phyloP scores from a whole-genome alignment of 2,888 invertebrate genomes.

The Noctua fimbriata region DNA sequence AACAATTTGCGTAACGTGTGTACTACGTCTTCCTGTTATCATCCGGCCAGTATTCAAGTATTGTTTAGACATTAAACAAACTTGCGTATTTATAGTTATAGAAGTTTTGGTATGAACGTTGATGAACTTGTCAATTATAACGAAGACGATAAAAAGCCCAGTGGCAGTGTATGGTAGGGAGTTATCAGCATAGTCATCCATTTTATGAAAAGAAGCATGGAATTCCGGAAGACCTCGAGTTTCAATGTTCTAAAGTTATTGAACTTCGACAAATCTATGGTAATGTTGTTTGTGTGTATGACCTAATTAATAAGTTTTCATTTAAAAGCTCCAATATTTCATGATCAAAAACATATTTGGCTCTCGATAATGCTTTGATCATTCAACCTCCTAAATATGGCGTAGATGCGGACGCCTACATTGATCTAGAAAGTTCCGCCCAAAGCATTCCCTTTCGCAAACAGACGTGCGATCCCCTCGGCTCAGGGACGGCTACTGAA shows the following conservation, averaged over 20 bases:
- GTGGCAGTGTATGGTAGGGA: not conserved
- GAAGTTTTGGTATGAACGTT: not conserved
- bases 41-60: not conserved
- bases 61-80: constrained; percentile 40
- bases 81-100: constrained; percentile 15
- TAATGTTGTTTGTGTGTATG: constrained; percentile 14
- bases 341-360: constrained; percentile 6
- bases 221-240: not conserved
- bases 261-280: constrained; percentile 21
- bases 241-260: constrained; percentile 31
- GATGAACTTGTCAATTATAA: not conserved
- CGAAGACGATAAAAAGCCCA: not conserved
- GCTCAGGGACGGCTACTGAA: constrained; percentile 70
- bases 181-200: not conserved
- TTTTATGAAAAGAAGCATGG: not conserved
- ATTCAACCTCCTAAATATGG: constrained; percentile 26
- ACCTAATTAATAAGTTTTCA: constrained; percentile 10
- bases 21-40: constrained; percentile 63
- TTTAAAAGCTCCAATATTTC: constrained; percentile 9
- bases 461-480: constrained; percentile 58
- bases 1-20: constrained; percentile 63
- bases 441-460: constrained; percentile 28
- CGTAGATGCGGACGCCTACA: constrained; percentile 33
- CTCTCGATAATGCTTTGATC: not conserved
- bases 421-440: constrained; percentile 64